Evolutionary conservation across 2,888 invertebrate genomes (phyloP), one percentile per base, ranked within the genome.

Genomic region (Micropterix aruncella): DNA sequence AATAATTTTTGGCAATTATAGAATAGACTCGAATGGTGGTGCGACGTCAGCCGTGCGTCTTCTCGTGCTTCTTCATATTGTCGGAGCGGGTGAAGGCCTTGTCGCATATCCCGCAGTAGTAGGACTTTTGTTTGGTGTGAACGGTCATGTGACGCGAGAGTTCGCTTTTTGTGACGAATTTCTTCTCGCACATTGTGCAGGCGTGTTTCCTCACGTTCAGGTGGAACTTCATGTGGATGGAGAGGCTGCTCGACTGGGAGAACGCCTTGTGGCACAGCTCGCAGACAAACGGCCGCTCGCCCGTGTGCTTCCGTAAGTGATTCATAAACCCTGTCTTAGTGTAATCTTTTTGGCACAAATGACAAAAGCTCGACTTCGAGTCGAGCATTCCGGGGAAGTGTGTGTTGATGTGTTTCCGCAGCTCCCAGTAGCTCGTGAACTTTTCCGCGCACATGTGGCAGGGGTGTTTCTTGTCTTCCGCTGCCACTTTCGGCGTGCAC

Each of bases 11-110:
- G 70, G 70, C 70, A 70, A 70, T 60, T 58, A 66, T 69, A 70
- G 70, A 69, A 18, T 18, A n/a, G 40, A 17, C 18, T 17, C 40
- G 40, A 18, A 18, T 27, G 12, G 5, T 27, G 12, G n/a, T n/a
- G n/a, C 48, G 49, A 47, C 48, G 51, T 60, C 60, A 70, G 51
- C 70, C 70, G 60, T 71, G 71, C 53, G 71, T 71, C 59, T 71
- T 71, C 55, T 71, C 71, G 63, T 71, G 71, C 57, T 71, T 71
- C 55, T 71, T 71, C 71, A 71, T 71, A 51, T 71, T 71, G 50
- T 71, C 71, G 17, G 71, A 71, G 46, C 71, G 66, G 49, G 71
- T 71, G 54, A 71, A 71, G 40, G 71, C 71, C 56, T 71, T 71
- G 54, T 71, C 71, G 54, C 71, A 71, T 18, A 71, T 70, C 44